Base-by-base conservation (phyloP, 2,113 vertebrate genomes). In the Syngnathus scovelli region DNA sequence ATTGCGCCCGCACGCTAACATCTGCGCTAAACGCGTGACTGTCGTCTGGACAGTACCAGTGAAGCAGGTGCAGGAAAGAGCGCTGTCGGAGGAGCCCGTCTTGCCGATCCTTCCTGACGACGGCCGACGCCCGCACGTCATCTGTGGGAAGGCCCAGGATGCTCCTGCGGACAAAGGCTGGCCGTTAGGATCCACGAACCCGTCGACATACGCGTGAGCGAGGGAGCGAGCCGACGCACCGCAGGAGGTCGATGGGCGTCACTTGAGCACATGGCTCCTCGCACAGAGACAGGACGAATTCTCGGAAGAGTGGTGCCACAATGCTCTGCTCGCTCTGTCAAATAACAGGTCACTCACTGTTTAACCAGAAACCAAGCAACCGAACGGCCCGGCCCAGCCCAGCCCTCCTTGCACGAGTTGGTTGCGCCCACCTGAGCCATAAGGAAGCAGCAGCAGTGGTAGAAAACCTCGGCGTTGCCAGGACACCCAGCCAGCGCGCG, bases 41-140 rank as follows among this genome's bases (percentile, higher is more conserved):
- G n/a, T 11, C 3, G 19, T 60, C 36, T 10, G 58, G 36, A n/a
- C 41, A 21, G 15, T 79, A 98, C 96, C 96, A 95, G 87, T 96
- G 94, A 12, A 95, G 86, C 55, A 98, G 93, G 88, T 95, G 96
- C 19, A 99, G 89, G 84, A 92, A 94, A 0, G 95, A 90, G 66
- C 88, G 91, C 89, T 98, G 96, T 71, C 90, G 88, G 59, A 78
- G 82, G 54, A 92, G 74, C 61, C 92, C 91, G 70, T 93, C 90
- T 74, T 91, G 90, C 64, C 93, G 88, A 56, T 93, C 82, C 58
- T 87, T 91, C 80, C 88, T 95, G 78, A 92, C 85, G 68, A 90
- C 72, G 15, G 90, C 89, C 2, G 91, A 86, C 70, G 74, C 83
- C 75, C 93, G 92, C 49, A 95, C 86, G 77, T 92, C 88, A 33